Conservation (phyloP, 2,888 invertebrate genomes). For the Ormia ochracea region DNA sequence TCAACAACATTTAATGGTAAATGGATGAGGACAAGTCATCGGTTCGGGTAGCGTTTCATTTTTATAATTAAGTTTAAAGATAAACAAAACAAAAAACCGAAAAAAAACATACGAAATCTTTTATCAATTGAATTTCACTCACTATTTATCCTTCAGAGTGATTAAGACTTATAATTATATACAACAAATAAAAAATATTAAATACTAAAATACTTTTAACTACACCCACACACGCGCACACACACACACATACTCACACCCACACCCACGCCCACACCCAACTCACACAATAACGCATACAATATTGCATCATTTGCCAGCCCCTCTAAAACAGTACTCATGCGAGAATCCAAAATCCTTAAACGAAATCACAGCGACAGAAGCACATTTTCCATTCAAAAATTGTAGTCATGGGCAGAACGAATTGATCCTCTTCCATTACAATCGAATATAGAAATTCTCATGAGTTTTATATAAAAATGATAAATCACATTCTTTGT, state of each 20-base stretch:
- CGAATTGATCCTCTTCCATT: background rate
- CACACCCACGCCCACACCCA: background rate
- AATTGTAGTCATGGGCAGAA: background rate
- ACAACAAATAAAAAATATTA: conserved; percentile 36
- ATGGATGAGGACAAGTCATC: conserved; percentile 20
- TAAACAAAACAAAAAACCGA: background rate
- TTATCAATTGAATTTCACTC: conserved; percentile 55
- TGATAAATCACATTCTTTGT: background rate
- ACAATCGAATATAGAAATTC: conserved; percentile 20
- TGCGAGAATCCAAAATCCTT: background rate
- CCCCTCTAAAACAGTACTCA: background rate
- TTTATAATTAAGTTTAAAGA: conserved; percentile 42
- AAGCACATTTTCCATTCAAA: background rate
- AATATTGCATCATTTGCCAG: background rate
- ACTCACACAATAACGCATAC: background rate
- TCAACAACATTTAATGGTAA: conserved; percentile 24
- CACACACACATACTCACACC: background rate
- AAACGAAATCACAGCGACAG: background rate
- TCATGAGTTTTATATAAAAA: conserved; percentile 5
- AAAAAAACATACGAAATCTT: conserved; percentile 29
- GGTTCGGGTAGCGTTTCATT: conserved; percentile 53
- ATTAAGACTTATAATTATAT: conserved; percentile 57
- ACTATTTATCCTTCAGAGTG: conserved; percentile 56
- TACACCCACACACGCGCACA: background rate
- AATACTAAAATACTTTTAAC: conserved; percentile 7